Percentiles rank a stretch among this genome's conserved stretches.
Conservation (phyloP, 2,888 invertebrate genomes). For the Agelastica alni region DNA sequence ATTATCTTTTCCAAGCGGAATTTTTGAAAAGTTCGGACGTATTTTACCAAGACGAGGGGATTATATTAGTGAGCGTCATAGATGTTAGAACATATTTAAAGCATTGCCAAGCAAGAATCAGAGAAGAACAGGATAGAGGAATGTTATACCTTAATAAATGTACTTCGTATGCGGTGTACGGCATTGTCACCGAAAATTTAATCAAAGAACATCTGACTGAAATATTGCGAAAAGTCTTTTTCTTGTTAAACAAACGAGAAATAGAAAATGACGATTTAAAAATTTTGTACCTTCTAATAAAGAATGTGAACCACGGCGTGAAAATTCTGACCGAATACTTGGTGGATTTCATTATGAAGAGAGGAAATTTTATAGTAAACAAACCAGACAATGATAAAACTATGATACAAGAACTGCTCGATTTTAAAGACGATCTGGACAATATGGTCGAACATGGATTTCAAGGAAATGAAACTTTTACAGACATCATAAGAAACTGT, state of each 20-base stretch:
- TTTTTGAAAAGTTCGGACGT: conserved; percentile 87
- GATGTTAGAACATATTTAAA: conserved; percentile 85
- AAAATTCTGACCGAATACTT: conserved; percentile 83
- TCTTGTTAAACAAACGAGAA: conserved; percentile 78
- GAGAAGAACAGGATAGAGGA: conserved; percentile 87
- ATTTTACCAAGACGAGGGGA: conserved; percentile 88
- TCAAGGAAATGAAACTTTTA: conserved; percentile 79
- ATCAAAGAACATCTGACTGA: conserved; percentile 84
- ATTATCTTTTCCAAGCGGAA: conserved; percentile 81
- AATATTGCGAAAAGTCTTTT: conserved; percentile 87
- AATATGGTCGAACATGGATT: conserved; percentile 87
- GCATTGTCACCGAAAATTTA: conserved; percentile 87
- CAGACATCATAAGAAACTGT: conserved; percentile 88
- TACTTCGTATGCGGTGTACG: conserved; percentile 82
- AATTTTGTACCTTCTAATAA: conserved; percentile 84
- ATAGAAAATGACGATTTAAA: conserved; percentile 75
- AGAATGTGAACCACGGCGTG: conserved; percentile 84
- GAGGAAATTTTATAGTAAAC: conserved; percentile 89
- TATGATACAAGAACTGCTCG: conserved; percentile 92
- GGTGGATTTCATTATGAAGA: conserved; percentile 90
- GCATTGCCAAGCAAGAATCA: conserved; percentile 72
- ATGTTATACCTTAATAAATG: conserved; percentile 80
- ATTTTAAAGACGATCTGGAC: conserved; percentile 96
- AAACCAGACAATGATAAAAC: conserved; percentile 83
- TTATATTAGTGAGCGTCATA: conserved; percentile 81